Conservation (phyloP, 2,113 vertebrate genomes). For the Chaetops frenatus region DNA sequence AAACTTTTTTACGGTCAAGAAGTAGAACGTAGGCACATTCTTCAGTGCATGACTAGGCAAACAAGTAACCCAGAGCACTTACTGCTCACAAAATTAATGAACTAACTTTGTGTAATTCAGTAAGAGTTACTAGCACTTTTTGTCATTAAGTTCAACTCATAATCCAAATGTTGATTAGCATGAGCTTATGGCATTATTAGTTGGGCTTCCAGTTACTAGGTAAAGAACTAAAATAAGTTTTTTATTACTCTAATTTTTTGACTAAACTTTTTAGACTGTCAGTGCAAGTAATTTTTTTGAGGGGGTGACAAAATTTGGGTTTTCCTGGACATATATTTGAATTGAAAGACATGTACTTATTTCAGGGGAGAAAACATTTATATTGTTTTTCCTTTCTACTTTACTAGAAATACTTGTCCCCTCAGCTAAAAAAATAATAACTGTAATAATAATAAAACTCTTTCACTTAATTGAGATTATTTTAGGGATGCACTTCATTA, state of each 20-base stretch:
- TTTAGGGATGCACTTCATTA: not conserved
- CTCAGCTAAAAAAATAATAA: not conserved
- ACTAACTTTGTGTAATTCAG: not conserved
- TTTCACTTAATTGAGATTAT: not conserved
- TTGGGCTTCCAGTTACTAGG: not conserved
- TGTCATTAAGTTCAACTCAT: not conserved
- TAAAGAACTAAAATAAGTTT: not conserved
- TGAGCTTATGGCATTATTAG: not conserved
- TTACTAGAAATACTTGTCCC: not conserved
- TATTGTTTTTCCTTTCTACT: not conserved
- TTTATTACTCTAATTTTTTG: not conserved
- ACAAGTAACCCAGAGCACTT: fast-evolving
- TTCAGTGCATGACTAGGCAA: not conserved
- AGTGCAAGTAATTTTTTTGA: not conserved
- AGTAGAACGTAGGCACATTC: not conserved
- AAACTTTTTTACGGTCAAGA: not conserved
- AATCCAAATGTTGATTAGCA: not conserved
- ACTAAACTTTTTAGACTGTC: not conserved
- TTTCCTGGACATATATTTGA: not conserved
- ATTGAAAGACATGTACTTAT: not conserved
- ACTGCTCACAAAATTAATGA: not conserved
- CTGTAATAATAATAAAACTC: not conserved
- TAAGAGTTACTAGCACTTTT: not conserved
- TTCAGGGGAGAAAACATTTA: not conserved
- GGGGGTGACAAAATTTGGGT: not conserved